These are phyloP conservation scores for Cardiocondyla obscurior DNA, from an alignment of 1,140 invertebrate genomes.

Conservation along the genomic window DNA sequence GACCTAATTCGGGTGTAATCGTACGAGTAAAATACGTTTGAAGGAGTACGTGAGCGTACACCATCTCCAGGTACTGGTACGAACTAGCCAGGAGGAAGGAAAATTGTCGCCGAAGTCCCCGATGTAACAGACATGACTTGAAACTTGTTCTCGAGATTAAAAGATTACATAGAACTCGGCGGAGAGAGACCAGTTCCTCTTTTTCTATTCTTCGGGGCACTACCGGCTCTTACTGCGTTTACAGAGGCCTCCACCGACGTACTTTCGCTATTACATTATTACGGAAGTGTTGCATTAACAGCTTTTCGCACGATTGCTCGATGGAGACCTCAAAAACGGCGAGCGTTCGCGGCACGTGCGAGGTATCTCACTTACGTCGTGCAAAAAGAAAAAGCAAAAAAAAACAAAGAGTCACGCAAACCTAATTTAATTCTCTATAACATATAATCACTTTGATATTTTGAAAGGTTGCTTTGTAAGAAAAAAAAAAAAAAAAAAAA, in stretches of 20 bases:
- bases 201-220: constrained; percentile 34
- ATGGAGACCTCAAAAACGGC: constrained; percentile 9
- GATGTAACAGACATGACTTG: constrained; percentile 50
- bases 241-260: constrained; percentile 65
- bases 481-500: neutral
- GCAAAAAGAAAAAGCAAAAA: no score
- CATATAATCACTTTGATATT: neutral
- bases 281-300: constrained; percentile 45
- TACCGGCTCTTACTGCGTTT: constrained; percentile 50
- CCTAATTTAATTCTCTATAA: neutral
- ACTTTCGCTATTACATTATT: constrained; percentile 61
- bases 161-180: constrained; percentile 62
- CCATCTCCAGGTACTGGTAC: constrained; percentile 70
- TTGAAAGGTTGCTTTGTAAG: neutral
- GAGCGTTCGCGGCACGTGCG: neutral
- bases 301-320: constrained; percentile 17
- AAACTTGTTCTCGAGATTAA: constrained; percentile 73
- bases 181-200: constrained; percentile 53
- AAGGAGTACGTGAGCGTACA: constrained; percentile 51
- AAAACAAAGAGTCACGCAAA: no score
- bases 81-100: constrained; percentile 71
- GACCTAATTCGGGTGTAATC: neutral
- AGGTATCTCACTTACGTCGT: neutral
- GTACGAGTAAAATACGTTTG: neutral
- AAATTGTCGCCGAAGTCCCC: constrained; percentile 39